These are phyloP conservation scores for Fundulus diaphanus DNA, from an alignment of 2,797 vertebrate genomes.

Conservation along the genomic window DNA sequence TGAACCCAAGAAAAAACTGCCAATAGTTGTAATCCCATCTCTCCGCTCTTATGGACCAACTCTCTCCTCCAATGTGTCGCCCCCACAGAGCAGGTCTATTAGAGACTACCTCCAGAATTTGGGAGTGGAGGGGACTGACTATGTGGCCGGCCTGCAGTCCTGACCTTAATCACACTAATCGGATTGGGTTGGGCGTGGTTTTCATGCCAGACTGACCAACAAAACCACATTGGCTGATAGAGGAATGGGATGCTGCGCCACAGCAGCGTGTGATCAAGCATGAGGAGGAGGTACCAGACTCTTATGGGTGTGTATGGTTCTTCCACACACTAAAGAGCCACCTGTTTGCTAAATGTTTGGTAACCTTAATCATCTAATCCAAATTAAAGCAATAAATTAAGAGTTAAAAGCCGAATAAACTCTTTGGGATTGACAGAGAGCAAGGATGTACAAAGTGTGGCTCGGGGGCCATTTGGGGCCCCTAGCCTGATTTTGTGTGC, in stretches of 20 bases:
- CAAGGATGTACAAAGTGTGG: no score
- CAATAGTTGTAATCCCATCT: background rate
- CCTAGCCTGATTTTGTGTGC: no score
- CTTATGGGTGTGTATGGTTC: background rate
- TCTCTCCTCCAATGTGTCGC: background rate
- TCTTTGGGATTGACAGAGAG: background rate
- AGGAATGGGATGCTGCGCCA: background rate
- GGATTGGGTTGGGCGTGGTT: background rate
- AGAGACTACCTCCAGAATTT: no score
- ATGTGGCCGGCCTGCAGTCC: background rate
- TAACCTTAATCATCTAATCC: background rate
- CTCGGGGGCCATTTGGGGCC: no score
- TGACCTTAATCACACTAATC: background rate
- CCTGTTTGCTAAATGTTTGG: background rate
- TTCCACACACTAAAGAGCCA: background rate
- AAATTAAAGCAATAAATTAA: background rate
- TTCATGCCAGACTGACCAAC: background rate
- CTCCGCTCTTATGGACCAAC: background rate
- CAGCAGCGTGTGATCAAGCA: background rate
- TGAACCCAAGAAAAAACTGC: no score
- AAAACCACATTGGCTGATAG: background rate
- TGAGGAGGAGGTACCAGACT: no score
- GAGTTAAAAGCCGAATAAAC: background rate
- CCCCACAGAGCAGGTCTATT: no score
- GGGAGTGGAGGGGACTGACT: no score